Conservation (phyloP, 2,888 invertebrate species). For the Stictocephala bisonia region DNA sequence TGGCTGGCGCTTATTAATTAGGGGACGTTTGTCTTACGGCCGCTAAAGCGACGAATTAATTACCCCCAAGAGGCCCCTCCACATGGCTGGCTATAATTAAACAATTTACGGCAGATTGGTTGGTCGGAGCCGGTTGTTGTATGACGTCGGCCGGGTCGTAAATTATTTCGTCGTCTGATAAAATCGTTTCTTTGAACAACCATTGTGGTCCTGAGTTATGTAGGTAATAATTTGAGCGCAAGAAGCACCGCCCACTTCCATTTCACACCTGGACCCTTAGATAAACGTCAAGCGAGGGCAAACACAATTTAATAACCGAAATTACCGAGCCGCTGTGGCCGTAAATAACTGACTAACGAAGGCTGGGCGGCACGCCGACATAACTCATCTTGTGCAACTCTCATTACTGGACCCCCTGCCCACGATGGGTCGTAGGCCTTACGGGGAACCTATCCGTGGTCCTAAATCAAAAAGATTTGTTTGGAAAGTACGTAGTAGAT, state of each 20-base stretch:
- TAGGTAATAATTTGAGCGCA: constrained; percentile 19
- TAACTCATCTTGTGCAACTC: constrained; percentile 39
- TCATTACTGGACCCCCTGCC: constrained; percentile 22
- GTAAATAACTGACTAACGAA: constrained; percentile 45
- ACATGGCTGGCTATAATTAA: constrained; percentile 26
- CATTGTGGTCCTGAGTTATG: constrained; percentile 40
- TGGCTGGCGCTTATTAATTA: constrained; percentile 36
- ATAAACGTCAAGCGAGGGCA: constrained; percentile 43
- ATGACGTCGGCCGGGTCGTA: not conserved
- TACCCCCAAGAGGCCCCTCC: constrained; percentile 23
- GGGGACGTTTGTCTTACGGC: constrained; percentile 26
- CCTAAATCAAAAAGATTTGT: too few species aligned
- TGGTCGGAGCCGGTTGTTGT: not conserved
- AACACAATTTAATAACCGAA: constrained; percentile 48
- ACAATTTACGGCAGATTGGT: constrained; percentile 30
- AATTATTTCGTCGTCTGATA: constrained; percentile 18
- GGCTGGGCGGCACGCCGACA: constrained; percentile 6
- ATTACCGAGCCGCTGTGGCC: constrained; percentile 39
- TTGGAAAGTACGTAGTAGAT: too few species aligned
- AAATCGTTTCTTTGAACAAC: constrained; percentile 42
- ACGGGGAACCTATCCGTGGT: too few species aligned
- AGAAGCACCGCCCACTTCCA: constrained; percentile 38
- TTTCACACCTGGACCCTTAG: constrained; percentile 46
- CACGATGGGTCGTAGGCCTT: not conserved
- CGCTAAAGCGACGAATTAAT: constrained; percentile 31